Conservation (phyloP, 2,797 vertebrate genomes). For the Pipistrellus nathusii region DNA sequence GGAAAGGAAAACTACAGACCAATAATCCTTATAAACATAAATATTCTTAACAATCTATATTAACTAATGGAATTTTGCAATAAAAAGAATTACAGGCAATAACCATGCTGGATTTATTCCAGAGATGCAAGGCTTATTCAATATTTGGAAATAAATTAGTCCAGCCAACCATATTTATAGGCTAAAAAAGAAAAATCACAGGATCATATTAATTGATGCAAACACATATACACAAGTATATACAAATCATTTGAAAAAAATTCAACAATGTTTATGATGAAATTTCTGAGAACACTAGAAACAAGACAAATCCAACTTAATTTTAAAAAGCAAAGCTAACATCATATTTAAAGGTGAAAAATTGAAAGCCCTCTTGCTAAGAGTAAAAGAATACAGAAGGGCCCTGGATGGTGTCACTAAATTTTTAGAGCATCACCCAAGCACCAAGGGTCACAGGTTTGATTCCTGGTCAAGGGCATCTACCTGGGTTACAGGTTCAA, state of each 20-base stretch:
- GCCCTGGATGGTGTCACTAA: too few species aligned
- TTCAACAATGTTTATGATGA: neutral
- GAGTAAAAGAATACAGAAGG: neutral
- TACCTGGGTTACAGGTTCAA: too few species aligned
- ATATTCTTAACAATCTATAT: neutral
- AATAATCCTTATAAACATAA: neutral
- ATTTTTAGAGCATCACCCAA: too few species aligned
- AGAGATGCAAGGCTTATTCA: neutral
- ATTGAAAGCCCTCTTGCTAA: neutral
- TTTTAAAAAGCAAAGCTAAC: neutral
- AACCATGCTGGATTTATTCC: neutral
- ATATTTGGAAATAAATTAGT: constrained; percentile 13
- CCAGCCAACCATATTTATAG: neutral
- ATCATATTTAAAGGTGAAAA: neutral
- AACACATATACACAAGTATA: neutral
- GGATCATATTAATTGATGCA: neutral
- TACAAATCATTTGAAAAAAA: neutral
- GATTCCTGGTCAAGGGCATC: too few species aligned
- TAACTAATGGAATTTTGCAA: neutral
- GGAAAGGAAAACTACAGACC: neutral
- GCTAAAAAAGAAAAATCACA: neutral
- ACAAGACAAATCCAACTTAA: neutral
- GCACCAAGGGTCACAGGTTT: too few species aligned
- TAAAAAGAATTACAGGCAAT: neutral
- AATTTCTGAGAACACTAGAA: neutral